A percentile compares a stretch with the other conserved stretches of the same genome.
These are phyloP conservation scores for Xyliphius kryptos DNA, from an alignment of 2,113 vertebrate species.

Conservation along the genomic window DNA sequence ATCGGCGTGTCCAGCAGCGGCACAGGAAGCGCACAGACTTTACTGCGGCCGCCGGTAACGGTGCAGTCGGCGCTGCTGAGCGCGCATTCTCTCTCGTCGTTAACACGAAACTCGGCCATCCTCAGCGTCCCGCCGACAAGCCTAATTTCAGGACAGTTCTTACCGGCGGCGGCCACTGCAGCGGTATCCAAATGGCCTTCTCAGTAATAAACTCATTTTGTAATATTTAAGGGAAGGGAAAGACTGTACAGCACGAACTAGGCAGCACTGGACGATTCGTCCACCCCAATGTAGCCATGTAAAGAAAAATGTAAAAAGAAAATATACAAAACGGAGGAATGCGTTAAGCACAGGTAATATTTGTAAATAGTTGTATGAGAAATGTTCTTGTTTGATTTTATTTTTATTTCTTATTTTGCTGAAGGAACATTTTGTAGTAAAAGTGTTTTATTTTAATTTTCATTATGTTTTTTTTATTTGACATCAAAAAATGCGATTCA, in stretches of 20 bases:
- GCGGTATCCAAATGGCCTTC: conserved; percentile 86
- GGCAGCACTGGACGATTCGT: conserved; percentile 61
- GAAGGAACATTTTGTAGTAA: no score
- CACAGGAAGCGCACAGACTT: conserved; percentile 75
- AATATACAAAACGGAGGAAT: conserved; percentile 61
- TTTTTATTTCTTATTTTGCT: conserved; percentile 51
- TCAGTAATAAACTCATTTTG: conserved; percentile 68
- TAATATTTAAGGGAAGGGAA: conserved; percentile 42
- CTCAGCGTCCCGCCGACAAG: conserved; percentile 88
- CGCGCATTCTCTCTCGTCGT: conserved; percentile 80
- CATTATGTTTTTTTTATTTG: conserved; percentile 62
- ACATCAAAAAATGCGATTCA: conserved; percentile 60
- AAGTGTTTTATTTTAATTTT: conserved; percentile 44
- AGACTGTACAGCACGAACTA: conserved; percentile 55
- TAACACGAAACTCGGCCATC: conserved; percentile 83
- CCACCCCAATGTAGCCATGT: conserved; percentile 58
- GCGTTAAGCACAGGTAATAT: conserved; percentile 85
- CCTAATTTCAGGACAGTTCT: conserved; percentile 87
- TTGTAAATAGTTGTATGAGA: conserved; percentile 91
- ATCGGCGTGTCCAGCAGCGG: conserved; percentile 78
- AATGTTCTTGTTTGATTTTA: conserved; percentile 77
- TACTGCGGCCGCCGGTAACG: conserved; percentile 87
- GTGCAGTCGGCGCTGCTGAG: conserved; percentile 89
- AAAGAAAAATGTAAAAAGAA: conserved; percentile 58
- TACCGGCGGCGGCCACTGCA: conserved; percentile 74